Conservation (phyloP, 2,113 vertebrate species). For the Saccopteryx bilineata region DNA sequence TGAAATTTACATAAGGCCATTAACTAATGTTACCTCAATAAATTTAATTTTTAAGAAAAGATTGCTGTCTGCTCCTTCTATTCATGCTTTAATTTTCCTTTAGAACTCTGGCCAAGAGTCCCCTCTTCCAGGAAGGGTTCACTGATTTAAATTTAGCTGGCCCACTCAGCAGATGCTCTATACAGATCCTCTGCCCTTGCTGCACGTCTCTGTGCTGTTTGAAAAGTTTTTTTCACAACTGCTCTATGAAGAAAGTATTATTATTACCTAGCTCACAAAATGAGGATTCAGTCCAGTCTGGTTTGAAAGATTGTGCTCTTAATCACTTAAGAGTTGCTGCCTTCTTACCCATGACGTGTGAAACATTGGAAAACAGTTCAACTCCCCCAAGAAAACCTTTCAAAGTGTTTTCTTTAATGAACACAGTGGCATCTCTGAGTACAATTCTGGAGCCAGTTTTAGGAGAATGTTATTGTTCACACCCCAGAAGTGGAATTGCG, state of each 20-base stretch:
- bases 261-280: background rate
- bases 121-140: background rate
- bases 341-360: background rate
- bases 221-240: background rate
- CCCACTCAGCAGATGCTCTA: background rate
- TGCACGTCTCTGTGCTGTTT: background rate
- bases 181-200: background rate
- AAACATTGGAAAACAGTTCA: background rate
- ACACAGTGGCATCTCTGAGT: background rate
- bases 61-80: background rate
- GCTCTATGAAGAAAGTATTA: background rate
- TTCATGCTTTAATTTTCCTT: background rate
- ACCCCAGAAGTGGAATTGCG: background rate
- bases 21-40: background rate
- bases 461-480: background rate
- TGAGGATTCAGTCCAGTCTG: background rate
- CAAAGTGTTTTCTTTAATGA: conserved; percentile 37
- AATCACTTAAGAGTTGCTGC: background rate
- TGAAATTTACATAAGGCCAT: background rate
- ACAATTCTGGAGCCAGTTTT: background rate
- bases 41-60: background rate
- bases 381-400: background rate
- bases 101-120: background rate
- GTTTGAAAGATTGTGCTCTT: background rate
- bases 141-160: background rate